Evolutionary conservation across 2,797 vertebrate species (phyloP), one percentile per base, ranked within the genome.

Genomic region (Notolepis coatsorum): DNA sequence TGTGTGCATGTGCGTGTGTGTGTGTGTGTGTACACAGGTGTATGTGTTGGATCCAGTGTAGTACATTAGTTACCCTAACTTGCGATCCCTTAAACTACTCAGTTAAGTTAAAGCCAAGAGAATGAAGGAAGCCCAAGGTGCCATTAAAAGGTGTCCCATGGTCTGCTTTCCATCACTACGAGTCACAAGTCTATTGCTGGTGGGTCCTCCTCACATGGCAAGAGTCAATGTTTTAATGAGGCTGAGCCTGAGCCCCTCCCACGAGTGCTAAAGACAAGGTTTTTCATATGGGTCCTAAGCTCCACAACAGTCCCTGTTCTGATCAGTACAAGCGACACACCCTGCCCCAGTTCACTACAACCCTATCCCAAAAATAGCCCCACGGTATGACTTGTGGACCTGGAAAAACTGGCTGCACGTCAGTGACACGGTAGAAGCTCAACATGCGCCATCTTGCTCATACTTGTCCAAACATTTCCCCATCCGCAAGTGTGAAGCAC

Each of bases 321-420:
- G 71, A 80, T 73, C 61, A 38, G 53, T 71, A 68, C 52, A 60
- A 61, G 74, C 73, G 81, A 82, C 82, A 82, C 82, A 83, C 74
- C 76, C 77, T 79, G 72, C 57, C n/a, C 46, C 9, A 58, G 47
- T 38, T 56, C 60, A 28, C 17, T n/a, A 30, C 10, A 56, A 38
- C 25, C 24, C 38, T 50, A 51, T 65, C 67, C 33, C 33, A 73
- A 50, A 73, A 56, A 31, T 12, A 7, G n/a, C 48, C 61, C 42
- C 53, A 33, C 63, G 60, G 60, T 20, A 1, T 3, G 20, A 64
- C 45, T 54, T 55, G 12, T 41, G 27, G 41, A 61, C 58, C 49
- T 62, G 66, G 78, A 74, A 82, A 84, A 76, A 69, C 54, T 52
- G 41, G 25, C 65, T 60, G 60, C 77, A 74, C 76, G 54, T 62